Conservation (phyloP, 2,113 vertebrate genomes). For the Hemichromis elongatus region DNA sequence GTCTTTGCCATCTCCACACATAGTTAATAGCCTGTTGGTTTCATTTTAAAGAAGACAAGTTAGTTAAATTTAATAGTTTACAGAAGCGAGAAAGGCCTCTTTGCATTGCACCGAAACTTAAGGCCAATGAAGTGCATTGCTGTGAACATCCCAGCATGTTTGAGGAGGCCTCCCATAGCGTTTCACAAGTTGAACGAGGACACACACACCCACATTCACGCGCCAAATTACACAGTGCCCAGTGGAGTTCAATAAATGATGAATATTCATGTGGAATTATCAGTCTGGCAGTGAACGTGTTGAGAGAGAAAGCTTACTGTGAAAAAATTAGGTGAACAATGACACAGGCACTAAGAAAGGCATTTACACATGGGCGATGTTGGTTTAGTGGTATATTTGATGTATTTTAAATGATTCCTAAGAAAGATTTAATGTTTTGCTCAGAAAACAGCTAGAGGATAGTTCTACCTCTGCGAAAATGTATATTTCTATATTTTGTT, state of each 20-base stretch:
- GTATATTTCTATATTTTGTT: neutral
- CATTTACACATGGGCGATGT: neutral
- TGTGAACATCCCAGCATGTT: constrained; percentile 20
- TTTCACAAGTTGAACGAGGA: constrained; percentile 34
- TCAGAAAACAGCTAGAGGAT: neutral
- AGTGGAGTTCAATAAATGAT: neutral
- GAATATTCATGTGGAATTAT: constrained; percentile 40
- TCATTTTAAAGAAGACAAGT: neutral
- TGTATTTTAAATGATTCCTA: neutral
- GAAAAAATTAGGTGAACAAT: neutral
- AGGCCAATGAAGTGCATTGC: neutral
- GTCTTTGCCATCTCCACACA: neutral
- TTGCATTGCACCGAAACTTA: neutral
- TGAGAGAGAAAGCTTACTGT: neutral
- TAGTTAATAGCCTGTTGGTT: neutral
- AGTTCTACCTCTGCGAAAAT: neutral
- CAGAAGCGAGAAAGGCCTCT: neutral
- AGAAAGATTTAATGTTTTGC: neutral
- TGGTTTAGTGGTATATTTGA: neutral
- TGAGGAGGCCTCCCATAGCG: constrained; percentile 1
- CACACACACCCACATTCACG: neutral
- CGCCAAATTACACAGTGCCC: constrained; percentile 3
- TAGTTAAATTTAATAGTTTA: neutral
- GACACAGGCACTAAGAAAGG: neutral
- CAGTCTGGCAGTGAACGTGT: neutral